phyloP scores from a whole-genome alignment of 1,140 invertebrate genomes.

The Vanessa atalanta region DNA sequence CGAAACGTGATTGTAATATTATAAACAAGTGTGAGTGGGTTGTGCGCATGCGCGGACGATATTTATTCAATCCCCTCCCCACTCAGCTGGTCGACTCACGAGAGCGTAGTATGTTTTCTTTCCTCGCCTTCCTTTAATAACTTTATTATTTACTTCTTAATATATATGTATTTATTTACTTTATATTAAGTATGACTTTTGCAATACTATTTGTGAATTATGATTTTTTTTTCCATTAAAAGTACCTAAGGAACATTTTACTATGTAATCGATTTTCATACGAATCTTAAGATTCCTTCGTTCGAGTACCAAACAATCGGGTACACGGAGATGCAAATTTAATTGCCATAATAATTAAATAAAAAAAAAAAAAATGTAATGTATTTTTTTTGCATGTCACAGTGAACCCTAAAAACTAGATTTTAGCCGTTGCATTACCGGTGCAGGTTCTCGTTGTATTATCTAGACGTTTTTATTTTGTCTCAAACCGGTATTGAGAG shows the following conservation, averaged over 20 bases:
- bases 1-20: slow-evolving; percentile 21
- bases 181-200: too few relatives aligned
- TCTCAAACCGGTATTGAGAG: slow-evolving; percentile 29
- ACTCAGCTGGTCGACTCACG: neutral
- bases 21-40: slow-evolving; percentile 2
- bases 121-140: neutral
- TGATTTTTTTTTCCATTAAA: too few relatives aligned
- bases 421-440: slow-evolving; percentile 25
- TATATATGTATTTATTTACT: too few relatives aligned
- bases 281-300: too few relatives aligned
- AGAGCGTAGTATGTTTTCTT: neutral
- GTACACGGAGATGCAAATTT: too few relatives aligned
- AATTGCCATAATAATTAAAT: too few relatives aligned
- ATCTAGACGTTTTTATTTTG: slow-evolving; percentile 26
- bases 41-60: neutral
- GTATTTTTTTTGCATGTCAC: neutral
- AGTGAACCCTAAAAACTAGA: slow-evolving; percentile 28
- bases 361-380: too few relatives aligned
- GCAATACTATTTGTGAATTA: too few relatives aligned
- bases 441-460: slow-evolving; percentile 23
- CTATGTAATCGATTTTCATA: too few relatives aligned
- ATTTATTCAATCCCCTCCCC: neutral
- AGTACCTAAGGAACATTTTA: too few relatives aligned
- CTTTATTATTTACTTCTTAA: neutral
- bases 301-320: too few relatives aligned